Percentiles rank a stretch among this genome's conserved stretches.
Evolutionary conservation across 2,113 vertebrate species (phyloP).

Genomic region (Mobula hypostoma): DNA sequence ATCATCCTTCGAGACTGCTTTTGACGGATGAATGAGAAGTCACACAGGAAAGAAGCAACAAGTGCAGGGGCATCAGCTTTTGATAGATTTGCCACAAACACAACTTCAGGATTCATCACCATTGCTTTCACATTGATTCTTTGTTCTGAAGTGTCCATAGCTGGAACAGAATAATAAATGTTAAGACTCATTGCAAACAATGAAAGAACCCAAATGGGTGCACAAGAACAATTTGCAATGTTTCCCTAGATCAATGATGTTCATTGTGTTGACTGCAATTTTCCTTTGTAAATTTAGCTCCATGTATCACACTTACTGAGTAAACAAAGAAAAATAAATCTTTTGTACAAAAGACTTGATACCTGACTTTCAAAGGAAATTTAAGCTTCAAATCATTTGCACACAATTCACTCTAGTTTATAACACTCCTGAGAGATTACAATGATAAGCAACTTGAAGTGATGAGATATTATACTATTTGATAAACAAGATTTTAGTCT

Average conservation of each 20-base stretch:
- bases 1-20: slow-evolving; percentile 60
- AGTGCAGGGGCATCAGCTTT: slow-evolving; percentile 79
- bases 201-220: not conserved
- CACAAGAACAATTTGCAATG: not conserved
- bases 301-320: not conserved
- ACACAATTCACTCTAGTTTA: not conserved
- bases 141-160: not conserved
- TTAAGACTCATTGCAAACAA: not conserved
- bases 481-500: not conserved
- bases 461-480: not conserved
- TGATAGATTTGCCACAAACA: slow-evolving; percentile 85
- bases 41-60: slow-evolving; percentile 78
- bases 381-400: not conserved
- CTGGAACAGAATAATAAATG: not conserved
- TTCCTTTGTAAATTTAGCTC: not conserved
- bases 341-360: not conserved
- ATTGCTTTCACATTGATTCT: slow-evolving; percentile 61
- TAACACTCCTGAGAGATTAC: not conserved
- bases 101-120: slow-evolving; percentile 83
- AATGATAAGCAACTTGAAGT: not conserved
- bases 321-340: not conserved
- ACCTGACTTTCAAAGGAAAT: not conserved
- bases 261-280: not conserved
- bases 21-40: slow-evolving; percentile 58
- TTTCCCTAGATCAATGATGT: not conserved